Percentiles rank a stretch among this genome's conserved stretches.
phyloP scores from a whole-genome alignment of 2,113 vertebrate genomes.

The Bostrychus sinensis region DNA sequence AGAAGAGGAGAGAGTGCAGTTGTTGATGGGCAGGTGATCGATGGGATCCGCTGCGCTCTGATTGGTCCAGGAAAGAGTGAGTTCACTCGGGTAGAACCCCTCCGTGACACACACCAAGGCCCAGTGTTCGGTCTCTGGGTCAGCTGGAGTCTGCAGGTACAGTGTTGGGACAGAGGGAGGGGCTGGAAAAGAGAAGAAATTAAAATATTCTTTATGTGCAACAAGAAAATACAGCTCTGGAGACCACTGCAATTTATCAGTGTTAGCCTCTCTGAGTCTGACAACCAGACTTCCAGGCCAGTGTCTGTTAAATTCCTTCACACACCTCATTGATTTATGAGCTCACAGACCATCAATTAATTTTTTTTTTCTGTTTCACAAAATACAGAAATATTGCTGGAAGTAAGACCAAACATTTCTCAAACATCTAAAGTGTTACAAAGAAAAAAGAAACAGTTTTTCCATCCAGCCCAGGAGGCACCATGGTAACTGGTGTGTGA shows the following conservation, averaged over 20 bases:
- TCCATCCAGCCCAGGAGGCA: not conserved
- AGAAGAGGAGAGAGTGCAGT: slow-evolving; percentile 44
- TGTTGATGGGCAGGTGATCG: slow-evolving; percentile 45
- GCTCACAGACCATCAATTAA: no score
- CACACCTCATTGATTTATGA: no score
- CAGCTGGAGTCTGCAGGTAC: slow-evolving; percentile 46
- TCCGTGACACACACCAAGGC: slow-evolving; percentile 58
- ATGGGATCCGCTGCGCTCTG: slow-evolving; percentile 31
- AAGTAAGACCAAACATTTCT: no score
- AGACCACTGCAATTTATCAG: no score
- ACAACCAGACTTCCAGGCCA: no score
- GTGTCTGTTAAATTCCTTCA: no score
- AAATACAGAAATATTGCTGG: no score
- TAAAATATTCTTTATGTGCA: no score
- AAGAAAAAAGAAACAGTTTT: not conserved
- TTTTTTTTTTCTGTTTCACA: no score
- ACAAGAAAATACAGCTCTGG: no score
- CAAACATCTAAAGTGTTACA: not conserved
- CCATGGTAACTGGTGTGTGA: not conserved
- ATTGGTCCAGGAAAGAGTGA: slow-evolving; percentile 60
- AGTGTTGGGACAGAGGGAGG: slow-evolving; percentile 54
- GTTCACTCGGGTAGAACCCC: slow-evolving; percentile 56
- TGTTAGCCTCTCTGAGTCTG: no score
- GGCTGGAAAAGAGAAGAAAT: slow-evolving; percentile 18
- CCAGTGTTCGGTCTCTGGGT: slow-evolving; percentile 17